Evolutionary conservation across 1,140 invertebrate genomes (phyloP), one percentile per base, ranked within the genome.

Genomic region (Eupeodes corollae): DNA sequence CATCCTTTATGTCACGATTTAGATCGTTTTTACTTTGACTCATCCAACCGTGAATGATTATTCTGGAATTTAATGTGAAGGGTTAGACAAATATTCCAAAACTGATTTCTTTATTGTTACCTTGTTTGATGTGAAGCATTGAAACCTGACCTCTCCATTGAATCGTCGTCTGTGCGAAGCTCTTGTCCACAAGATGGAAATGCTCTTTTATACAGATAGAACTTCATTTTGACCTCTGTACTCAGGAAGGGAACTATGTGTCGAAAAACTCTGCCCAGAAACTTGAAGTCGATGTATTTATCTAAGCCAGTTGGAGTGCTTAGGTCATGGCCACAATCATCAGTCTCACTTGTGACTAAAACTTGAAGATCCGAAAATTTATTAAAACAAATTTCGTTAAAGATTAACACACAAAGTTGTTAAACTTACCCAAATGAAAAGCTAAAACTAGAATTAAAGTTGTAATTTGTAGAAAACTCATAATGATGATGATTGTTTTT

Each of bases 1-100:
- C 63, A 39, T 58, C 54, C 44, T 66, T 66, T 15, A 66, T 55
- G 30, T 53, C 58, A 8, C 63, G 56, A 52, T 60, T 66, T 30
- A 66, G 51, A 1, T 60, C 57, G 6, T 63, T 63, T 21, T 62
- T 61, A 38, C 60, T 60, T 48, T 66, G 60, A 59, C 63, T 66
- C 63, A 66, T 66, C 63, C 63, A 66, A 32, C 63, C 63, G 12
- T 66, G 63, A 41, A 66, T 61, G 21, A 66, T 62, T 35, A 66
- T 66, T 55, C 63, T 66, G 55, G 9, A 48, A 53, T 16, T 42
- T 10, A 14, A 44, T 37, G 15, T 37, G 10, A 48, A n/a, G 33
- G n/a, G n/a, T 34, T 9, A 9, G 9, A 34, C 9, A 9, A 34
- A 34, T 34, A 10, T 34, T 10, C 9, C 9, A 10, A n/a, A n/a